Evolutionary conservation across 2,888 invertebrate species (phyloP).

Genomic region (Synergus gifuensis): DNA sequence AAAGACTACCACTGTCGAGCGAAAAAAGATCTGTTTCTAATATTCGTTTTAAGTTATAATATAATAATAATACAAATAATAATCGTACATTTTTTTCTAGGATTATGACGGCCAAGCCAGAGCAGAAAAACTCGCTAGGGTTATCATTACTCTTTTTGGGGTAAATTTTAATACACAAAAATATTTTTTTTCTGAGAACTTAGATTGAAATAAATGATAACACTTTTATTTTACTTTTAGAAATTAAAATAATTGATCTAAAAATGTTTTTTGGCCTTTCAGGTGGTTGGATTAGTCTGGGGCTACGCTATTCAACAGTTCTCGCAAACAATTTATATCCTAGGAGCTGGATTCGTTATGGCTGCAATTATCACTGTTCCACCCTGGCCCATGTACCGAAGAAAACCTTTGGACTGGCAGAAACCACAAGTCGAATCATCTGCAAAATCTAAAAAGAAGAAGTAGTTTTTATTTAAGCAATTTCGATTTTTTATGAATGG

Average conservation of each 20-base stretch:
- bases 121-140: constrained; percentile 93
- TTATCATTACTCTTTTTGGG: constrained; percentile 94
- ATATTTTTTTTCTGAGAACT: not conserved
- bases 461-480: constrained; percentile 66
- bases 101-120: constrained; percentile 95
- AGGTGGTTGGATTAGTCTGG: constrained; percentile 92
- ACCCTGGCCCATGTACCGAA: constrained; percentile 97
- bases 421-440: constrained; percentile 81
- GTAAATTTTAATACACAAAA: constrained; percentile 76
- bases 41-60: not conserved
- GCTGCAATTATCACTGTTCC: constrained; percentile 94
- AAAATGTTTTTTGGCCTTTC: constrained; percentile 46
- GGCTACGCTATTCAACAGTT: constrained; percentile 97
- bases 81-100: constrained; percentile 76
- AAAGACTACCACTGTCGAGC: too few species aligned
- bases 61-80: not conserved
- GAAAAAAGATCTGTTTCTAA: too few species aligned
- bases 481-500: constrained; percentile 18
- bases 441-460: constrained; percentile 78
- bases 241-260: not conserved
- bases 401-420: constrained; percentile 94
- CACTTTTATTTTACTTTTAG: constrained; percentile 20
- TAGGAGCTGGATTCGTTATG: constrained; percentile 93
- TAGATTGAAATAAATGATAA: constrained; percentile 12
- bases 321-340: constrained; percentile 95